Evolutionary conservation across 2,797 vertebrate species (phyloP).

Genomic region (Pseudochaenichthys georgianus): DNA sequence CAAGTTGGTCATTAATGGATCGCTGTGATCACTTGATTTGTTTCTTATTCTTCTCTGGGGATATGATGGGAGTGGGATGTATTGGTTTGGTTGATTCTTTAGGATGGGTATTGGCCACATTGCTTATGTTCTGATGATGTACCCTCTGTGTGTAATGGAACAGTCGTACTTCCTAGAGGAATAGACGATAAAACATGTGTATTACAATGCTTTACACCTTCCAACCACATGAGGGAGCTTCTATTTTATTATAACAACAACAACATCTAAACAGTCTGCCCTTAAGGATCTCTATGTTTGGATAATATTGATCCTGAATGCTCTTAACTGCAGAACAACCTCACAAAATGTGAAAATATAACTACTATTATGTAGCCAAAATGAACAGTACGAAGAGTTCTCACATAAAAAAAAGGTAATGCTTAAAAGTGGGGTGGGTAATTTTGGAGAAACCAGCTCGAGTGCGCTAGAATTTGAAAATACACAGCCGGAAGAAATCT

Average conservation of each 20-base stretch:
- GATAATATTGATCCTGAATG: not conserved
- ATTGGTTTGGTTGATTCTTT: slow-evolving; percentile 18
- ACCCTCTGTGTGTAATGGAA: slow-evolving; percentile 7
- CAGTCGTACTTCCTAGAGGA: not conserved
- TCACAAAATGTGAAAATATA: slow-evolving; percentile 31
- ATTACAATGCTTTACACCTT: slow-evolving; percentile 6
- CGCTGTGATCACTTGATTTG: slow-evolving; percentile 14
- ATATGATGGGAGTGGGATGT: slow-evolving; percentile 18
- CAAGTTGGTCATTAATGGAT: slow-evolving; percentile 23
- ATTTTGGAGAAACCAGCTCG: no score
- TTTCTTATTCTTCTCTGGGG: slow-evolving; percentile 6
- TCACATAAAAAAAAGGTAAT: not conserved
- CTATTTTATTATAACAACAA: slow-evolving; percentile 5
- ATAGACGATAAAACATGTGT: not conserved
- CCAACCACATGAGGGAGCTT: slow-evolving; percentile 21
- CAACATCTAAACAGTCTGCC: slow-evolving; percentile 4
- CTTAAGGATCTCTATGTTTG: slow-evolving; percentile 1
- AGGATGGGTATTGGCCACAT: slow-evolving; percentile 7
- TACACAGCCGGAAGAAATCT: no score
- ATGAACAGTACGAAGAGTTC: slow-evolving; percentile 55
- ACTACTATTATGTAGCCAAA: slow-evolving; percentile 10
- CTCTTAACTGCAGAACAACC: slow-evolving; percentile 14
- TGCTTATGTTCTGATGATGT: not conserved
- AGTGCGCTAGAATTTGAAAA: no score
- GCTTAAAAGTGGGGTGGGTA: not conserved